Conservation (phyloP, 1,140 invertebrate genomes). For the Acromyrmex echinatior region DNA sequence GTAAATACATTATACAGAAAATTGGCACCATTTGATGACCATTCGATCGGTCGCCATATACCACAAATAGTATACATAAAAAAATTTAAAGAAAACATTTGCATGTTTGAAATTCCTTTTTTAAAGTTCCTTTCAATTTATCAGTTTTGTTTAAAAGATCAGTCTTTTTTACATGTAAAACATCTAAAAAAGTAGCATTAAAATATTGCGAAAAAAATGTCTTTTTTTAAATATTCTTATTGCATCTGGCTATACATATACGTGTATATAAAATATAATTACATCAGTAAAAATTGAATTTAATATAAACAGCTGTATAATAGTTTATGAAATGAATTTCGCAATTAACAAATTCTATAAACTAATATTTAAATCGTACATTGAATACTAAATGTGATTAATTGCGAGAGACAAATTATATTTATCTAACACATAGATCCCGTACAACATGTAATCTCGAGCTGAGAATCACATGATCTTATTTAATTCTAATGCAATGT, state of each 20-base stretch:
- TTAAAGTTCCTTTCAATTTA: background rate
- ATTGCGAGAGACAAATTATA: background rate
- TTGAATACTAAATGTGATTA: background rate
- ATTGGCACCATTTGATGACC: conserved; percentile 23
- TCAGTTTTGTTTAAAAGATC: background rate
- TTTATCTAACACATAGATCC: background rate
- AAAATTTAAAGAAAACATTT: conserved; percentile 42
- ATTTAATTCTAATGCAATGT: background rate
- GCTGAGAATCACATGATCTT: background rate
- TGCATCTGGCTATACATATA: background rate
- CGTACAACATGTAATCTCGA: background rate
- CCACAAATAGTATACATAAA: conserved; percentile 26
- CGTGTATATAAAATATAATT: background rate
- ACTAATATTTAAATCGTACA: background rate
- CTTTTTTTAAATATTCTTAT: background rate
- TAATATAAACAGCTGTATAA: background rate
- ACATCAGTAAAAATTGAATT: background rate
- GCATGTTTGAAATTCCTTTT: background rate
- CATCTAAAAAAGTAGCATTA: background rate
- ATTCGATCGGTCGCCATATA: conserved; percentile 42
- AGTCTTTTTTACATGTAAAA: background rate
- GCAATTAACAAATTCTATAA: background rate
- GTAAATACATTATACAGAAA: conserved; percentile 11
- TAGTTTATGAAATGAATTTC: background rate
- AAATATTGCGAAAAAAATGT: background rate